phyloP scores from a whole-genome alignment of 2,888 invertebrate genomes.

The Ashinkailepas kermadecensis region DNA sequence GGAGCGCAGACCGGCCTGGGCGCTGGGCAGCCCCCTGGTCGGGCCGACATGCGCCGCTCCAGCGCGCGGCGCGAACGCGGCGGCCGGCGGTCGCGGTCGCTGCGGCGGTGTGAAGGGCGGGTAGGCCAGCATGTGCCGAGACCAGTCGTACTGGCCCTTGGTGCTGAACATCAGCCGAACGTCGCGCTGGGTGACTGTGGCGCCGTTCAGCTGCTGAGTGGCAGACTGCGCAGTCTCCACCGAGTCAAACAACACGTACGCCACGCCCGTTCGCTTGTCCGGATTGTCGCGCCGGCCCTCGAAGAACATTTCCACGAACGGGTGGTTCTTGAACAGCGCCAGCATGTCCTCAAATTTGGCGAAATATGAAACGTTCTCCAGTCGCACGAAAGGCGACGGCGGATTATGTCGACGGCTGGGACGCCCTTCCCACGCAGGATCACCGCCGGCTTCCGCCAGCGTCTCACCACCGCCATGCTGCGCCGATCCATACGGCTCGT shows the following conservation, averaged over 20 bases:
- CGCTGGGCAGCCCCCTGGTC: too few relatives aligned
- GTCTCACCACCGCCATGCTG: slow-evolving; percentile 21
- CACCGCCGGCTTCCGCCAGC: slow-evolving; percentile 25
- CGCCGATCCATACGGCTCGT: slow-evolving; percentile 24
- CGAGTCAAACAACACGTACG: slow-evolving; percentile 38
- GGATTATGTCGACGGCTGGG: neutral
- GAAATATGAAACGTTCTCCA: slow-evolving; percentile 5
- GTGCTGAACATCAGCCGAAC: neutral
- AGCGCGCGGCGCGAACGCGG: too few relatives aligned
- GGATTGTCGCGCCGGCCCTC: slow-evolving; percentile 36
- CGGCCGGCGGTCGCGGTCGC: neutral
- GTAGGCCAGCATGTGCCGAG: too few relatives aligned
- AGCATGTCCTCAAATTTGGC: neutral
- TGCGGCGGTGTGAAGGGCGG: neutral
- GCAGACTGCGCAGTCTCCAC: neutral
- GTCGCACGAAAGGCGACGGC: neutral
- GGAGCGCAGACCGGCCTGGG: too few relatives aligned
- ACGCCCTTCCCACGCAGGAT: neutral
- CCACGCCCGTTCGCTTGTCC: slow-evolving; percentile 40
- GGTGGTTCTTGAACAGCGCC: neutral
- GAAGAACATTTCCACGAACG: slow-evolving; percentile 11
- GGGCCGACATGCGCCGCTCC: too few relatives aligned
- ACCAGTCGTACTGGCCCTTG: neutral
- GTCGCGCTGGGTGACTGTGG: neutral
- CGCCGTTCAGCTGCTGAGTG: neutral